A percentile compares a stretch with the other conserved stretches of the same genome.
phyloP scores from a whole-genome alignment of 2,113 vertebrate genomes.

The Regulus satrapa region DNA sequence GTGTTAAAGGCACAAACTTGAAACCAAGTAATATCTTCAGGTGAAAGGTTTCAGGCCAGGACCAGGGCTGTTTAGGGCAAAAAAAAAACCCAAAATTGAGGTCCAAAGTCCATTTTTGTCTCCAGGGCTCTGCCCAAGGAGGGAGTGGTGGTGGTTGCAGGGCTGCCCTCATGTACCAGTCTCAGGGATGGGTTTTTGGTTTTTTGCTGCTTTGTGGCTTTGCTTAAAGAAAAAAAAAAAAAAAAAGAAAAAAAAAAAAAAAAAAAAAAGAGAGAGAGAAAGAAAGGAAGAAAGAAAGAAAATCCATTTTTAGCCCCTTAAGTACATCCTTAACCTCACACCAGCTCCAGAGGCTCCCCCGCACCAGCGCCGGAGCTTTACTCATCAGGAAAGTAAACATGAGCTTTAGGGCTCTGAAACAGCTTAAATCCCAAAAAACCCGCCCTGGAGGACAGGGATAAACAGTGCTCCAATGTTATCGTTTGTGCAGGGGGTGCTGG shows the following conservation, averaged over 20 bases:
- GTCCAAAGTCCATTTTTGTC: background rate
- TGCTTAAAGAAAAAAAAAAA: background rate
- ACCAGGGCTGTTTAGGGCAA: fast-evolving
- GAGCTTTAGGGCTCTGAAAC: conserved; percentile 37
- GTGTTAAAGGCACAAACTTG: background rate
- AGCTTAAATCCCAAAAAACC: background rate
- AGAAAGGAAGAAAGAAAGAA: background rate
- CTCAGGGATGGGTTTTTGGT: background rate
- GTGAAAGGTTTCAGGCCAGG: background rate
- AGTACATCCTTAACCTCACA: conserved; percentile 16
- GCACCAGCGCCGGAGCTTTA: background rate
- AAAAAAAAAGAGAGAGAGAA: too few relatives aligned
- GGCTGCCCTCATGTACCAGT: too few relatives aligned
- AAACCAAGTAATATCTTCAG: fast-evolving
- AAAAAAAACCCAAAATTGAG: background rate
- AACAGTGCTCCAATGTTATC: conserved; percentile 28
- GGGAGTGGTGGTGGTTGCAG: too few relatives aligned
- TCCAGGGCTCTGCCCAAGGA: background rate
- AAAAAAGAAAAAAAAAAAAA: too few relatives aligned
- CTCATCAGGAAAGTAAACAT: conserved; percentile 41
- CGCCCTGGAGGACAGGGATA: conserved; percentile 1
- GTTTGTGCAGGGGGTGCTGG: background rate
- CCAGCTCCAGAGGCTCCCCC: background rate
- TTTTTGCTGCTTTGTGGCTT: background rate
- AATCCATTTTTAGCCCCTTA: conserved; percentile 1